Evolutionary conservation across 2,888 invertebrate species (phyloP).

Genomic region (Nomada fucata): DNA sequence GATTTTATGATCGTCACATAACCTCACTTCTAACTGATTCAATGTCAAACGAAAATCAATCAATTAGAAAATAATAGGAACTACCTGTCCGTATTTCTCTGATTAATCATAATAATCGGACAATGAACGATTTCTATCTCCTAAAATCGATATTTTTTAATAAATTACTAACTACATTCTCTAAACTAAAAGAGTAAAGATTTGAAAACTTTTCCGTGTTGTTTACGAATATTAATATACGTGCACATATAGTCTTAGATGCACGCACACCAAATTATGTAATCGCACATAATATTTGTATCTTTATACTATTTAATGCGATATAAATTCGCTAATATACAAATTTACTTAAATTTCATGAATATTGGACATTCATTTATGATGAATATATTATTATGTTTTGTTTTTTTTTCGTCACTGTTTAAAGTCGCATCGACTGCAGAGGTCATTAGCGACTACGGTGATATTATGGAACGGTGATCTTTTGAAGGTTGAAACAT

Average conservation of each 20-base stretch:
- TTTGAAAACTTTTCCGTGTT: not conserved
- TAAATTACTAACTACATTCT: not conserved
- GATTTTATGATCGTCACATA: conserved; percentile 54
- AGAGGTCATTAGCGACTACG: no score
- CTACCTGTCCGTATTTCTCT: not conserved
- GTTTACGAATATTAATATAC: not conserved
- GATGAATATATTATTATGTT: not conserved
- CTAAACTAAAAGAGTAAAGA: conserved; percentile 14
- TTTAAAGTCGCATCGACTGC: no score
- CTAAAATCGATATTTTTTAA: not conserved
- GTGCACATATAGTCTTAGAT: not conserved
- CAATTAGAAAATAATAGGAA: not conserved
- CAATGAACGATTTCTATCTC: not conserved
- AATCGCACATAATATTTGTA: conserved; percentile 38
- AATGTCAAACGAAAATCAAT: not conserved
- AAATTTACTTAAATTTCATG: not conserved
- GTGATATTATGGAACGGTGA: no score
- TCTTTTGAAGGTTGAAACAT: no score
- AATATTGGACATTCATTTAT: not conserved
- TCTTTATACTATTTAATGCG: not conserved
- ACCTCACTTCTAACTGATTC: conserved; percentile 53
- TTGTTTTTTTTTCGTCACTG: no score
- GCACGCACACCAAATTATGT: conserved; percentile 27
- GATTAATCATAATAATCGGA: no score
- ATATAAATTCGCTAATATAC: not conserved